These are phyloP conservation scores for Cyanoliseus patagonus DNA, from an alignment of 2,113 vertebrate species.

Conservation along the genomic window DNA sequence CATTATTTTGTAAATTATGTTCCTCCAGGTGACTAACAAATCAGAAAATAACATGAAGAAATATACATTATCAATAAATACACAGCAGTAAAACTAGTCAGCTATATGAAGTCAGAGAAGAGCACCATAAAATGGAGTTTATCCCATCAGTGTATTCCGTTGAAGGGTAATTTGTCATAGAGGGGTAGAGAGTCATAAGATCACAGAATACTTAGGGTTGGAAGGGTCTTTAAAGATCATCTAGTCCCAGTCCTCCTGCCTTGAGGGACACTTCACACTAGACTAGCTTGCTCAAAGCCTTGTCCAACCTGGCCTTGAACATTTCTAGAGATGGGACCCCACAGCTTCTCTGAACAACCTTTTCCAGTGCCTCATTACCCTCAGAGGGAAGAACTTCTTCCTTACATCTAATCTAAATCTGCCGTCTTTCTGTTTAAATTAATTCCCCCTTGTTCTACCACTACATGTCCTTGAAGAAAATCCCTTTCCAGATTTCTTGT, in stretches of 20 bases:
- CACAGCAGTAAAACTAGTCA: not conserved
- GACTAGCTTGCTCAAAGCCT: not conserved
- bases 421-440: not conserved
- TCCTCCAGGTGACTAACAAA: not conserved
- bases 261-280: not conserved
- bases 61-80: not conserved
- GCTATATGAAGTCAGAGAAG: not conserved
- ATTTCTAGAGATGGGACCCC: not conserved
- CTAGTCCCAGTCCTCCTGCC: not conserved
- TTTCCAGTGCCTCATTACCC: not conserved
- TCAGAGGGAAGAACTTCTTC: not conserved
- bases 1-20: fast-evolving
- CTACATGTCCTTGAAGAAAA: not conserved
- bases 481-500: not conserved
- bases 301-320: not conserved
- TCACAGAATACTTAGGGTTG: not conserved
- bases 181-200: not conserved
- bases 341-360: not conserved
- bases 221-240: not conserved
- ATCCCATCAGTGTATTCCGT: not conserved
- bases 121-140: not conserved
- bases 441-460: not conserved
- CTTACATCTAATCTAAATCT: not conserved
- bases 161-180: not conserved
- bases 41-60: not conserved